A percentile compares a stretch with the other conserved stretches of the same genome.
Evolutionary conservation across 2,113 vertebrate species (phyloP).

Genomic region (Melanotaenia duboulayi): DNA sequence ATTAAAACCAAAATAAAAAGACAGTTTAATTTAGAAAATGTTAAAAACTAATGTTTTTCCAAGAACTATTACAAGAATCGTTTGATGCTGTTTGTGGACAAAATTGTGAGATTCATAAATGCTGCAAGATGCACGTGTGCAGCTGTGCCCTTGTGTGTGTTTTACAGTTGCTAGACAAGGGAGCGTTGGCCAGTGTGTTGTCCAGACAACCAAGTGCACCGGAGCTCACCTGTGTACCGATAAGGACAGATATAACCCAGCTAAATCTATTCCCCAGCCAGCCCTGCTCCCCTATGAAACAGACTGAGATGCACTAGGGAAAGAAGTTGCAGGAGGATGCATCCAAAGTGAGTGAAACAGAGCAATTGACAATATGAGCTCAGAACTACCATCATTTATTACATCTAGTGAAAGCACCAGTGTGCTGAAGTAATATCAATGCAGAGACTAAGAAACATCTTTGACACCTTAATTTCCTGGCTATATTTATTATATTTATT

Average conservation of each 20-base stretch:
- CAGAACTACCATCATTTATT: slow-evolving; percentile 14
- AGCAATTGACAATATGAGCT: slow-evolving; percentile 18
- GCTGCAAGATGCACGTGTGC: slow-evolving; percentile 17
- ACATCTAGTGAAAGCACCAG: not conserved
- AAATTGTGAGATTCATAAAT: not conserved
- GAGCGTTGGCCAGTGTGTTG: slow-evolving; percentile 53
- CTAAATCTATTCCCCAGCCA: slow-evolving; percentile 50
- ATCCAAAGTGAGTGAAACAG: slow-evolving; percentile 8
- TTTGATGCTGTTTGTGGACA: not conserved
- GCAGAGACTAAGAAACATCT: not conserved
- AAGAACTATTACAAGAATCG: slow-evolving; percentile 17
- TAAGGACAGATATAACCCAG: slow-evolving; percentile 68
- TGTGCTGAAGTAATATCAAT: slow-evolving; percentile 8
- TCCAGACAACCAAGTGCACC: slow-evolving; percentile 46
- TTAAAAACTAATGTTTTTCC: too few species aligned
- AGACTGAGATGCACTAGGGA: slow-evolving; percentile 41
- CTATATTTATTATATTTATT: too few species aligned
- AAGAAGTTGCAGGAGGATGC: slow-evolving; percentile 1
- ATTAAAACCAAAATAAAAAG: slow-evolving; percentile 37
- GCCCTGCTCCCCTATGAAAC: slow-evolving; percentile 42
- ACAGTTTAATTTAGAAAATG: slow-evolving; percentile 50
- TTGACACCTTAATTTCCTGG: not conserved
- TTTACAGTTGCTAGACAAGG: slow-evolving; percentile 61
- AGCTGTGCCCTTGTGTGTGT: slow-evolving; percentile 25
- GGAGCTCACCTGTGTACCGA: slow-evolving; percentile 85